Evolutionary conservation across 2,888 invertebrate species (phyloP).

Genomic region (Acrobasis suavella): DNA sequence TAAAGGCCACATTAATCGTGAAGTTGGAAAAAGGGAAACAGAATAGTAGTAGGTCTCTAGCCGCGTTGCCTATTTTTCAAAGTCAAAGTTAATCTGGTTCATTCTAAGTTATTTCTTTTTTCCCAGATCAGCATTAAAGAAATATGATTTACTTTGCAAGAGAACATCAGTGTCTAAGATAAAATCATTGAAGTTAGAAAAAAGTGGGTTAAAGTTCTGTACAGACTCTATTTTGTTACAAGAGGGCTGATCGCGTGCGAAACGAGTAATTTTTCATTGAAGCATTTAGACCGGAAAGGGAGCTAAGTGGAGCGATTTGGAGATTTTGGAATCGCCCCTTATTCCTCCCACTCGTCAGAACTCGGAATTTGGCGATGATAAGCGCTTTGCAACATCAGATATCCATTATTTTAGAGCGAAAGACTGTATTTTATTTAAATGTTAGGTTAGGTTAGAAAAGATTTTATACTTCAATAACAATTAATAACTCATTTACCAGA

Average conservation of each 20-base stretch:
- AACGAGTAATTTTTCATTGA: slow-evolving; percentile 23
- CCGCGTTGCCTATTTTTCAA: too few species aligned
- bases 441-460: not conserved
- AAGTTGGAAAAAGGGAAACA: too few species aligned
- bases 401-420: not conserved
- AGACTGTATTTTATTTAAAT: not conserved
- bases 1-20: too few species aligned
- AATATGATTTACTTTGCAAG: too few species aligned
- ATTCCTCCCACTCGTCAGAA: not conserved
- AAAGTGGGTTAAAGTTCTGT: not conserved
- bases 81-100: too few species aligned
- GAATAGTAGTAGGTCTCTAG: too few species aligned
- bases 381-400: slow-evolving; percentile 18
- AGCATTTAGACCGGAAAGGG: slow-evolving; percentile 22
- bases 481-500: too few species aligned
- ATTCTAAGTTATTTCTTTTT: too few species aligned
- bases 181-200: too few species aligned
- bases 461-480: too few species aligned
- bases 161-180: too few species aligned
- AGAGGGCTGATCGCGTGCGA: slow-evolving; percentile 16
- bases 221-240: not conserved
- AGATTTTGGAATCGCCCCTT: slow-evolving; percentile 14
- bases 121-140: too few species aligned
- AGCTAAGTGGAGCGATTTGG: slow-evolving; percentile 21
- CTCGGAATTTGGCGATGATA: slow-evolving; percentile 10